A percentile compares a stretch with the other conserved stretches of the same genome.
Conservation (phyloP, 1,140 invertebrate species). For the Brachionus calyciflorus region DNA sequence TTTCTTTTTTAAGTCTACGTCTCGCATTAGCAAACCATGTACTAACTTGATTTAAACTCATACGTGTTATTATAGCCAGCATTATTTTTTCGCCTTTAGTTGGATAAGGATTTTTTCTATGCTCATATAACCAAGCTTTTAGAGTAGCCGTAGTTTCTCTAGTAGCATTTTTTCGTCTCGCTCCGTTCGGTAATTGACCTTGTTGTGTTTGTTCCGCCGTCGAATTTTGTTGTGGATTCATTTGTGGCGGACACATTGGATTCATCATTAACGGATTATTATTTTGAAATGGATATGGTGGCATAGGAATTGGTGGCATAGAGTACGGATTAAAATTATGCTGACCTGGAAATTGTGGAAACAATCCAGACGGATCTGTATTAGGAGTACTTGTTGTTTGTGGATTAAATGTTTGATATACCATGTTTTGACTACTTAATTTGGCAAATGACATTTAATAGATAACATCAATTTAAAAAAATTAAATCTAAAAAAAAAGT, state of each 20-base stretch:
- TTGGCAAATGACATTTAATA: conserved; percentile 25
- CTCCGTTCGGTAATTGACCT: not conserved
- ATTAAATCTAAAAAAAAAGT: not conserved
- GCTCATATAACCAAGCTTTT: conserved; percentile 95
- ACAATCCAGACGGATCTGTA: not conserved
- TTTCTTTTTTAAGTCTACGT: conserved; percentile 81
- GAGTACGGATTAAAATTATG: not conserved
- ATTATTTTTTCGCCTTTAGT: conserved; percentile 99
- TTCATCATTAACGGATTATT: not conserved
- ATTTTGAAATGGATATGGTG: not conserved
- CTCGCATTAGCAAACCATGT: conserved; percentile 54
- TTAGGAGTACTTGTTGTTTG: conserved; percentile 4
- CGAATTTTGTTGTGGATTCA: not conserved
- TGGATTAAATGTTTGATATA: conserved; percentile 19
- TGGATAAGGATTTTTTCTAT: conserved; percentile 97
- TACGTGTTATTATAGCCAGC: conserved; percentile 96
- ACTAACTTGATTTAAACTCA: conserved; percentile 86
- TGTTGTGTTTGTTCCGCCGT: not conserved
- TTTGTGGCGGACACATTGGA: conserved; percentile 17
- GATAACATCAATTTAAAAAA: not conserved
- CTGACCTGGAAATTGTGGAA: not conserved
- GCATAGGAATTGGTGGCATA: not conserved
- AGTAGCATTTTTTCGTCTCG: conserved; percentile 85
- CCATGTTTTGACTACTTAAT: conserved; percentile 25
- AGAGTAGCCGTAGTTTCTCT: conserved; percentile 89